phyloP scores from a whole-genome alignment of 2,797 vertebrate genomes.

The Myiothlypis coronata region DNA sequence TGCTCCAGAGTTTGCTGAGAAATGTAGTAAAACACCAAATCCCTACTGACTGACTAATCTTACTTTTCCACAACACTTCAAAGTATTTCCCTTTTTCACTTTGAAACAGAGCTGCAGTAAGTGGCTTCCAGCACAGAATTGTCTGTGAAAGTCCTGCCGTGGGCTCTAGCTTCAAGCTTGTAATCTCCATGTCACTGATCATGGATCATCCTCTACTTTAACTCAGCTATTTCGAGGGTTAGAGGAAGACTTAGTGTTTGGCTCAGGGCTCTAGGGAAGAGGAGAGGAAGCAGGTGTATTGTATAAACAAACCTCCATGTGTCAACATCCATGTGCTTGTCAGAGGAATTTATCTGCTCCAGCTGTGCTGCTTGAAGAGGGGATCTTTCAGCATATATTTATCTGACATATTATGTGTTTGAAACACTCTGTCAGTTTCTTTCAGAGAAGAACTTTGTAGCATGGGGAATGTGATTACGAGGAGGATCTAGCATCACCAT shows the following conservation, averaged over 20 bases:
- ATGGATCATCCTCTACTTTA: not conserved
- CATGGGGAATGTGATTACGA: not conserved
- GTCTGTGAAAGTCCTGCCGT: not conserved
- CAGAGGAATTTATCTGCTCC: not conserved
- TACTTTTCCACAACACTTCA: conserved; percentile 46
- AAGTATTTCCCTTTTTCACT: conserved; percentile 40
- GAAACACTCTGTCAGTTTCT: not conserved
- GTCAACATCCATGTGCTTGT: not conserved
- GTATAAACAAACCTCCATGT: not conserved
- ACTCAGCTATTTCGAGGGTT: not conserved
- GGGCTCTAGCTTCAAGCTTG: not conserved
- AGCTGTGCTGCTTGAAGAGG: not conserved
- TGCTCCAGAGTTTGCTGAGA: conserved; percentile 32
- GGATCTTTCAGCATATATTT: not conserved
- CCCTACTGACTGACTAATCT: conserved; percentile 69
- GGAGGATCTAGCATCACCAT: not conserved
- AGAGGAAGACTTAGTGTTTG: not conserved
- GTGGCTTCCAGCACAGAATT: not conserved
- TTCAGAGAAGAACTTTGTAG: not conserved
- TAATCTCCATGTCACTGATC: not conserved
- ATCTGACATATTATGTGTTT: not conserved
- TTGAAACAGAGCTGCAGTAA: conserved; percentile 24
- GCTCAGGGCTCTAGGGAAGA: not conserved
- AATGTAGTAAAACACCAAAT: conserved; percentile 18
- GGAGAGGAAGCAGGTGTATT: conserved; percentile 11